phyloP scores from a whole-genome alignment of 2,888 invertebrate species.

The Plagodis pulveraria region DNA sequence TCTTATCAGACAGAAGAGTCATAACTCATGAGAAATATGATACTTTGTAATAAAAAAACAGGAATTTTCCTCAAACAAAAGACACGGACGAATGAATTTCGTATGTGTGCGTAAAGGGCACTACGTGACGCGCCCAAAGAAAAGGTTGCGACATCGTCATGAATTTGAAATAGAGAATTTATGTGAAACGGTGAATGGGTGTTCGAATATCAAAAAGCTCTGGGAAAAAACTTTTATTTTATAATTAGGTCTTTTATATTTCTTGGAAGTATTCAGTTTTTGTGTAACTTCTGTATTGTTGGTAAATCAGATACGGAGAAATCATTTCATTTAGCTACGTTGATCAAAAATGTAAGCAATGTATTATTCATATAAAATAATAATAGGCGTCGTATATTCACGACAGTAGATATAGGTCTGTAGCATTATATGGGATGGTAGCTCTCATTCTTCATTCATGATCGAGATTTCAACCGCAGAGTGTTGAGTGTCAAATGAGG shows the following conservation, averaged over 20 bases:
- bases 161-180: conserved; percentile 51
- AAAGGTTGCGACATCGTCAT: conserved; percentile 50
- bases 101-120: conserved; percentile 42
- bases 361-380: no score
- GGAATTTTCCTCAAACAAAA: conserved; percentile 45
- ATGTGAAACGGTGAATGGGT: conserved; percentile 35
- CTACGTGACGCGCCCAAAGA: conserved; percentile 53
- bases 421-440: no score
- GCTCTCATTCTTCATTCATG: no score
- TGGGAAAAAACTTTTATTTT: conserved; percentile 7
- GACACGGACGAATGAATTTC: conserved; percentile 44
- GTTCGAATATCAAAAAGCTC: conserved; percentile 26
- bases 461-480: no score
- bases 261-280: conserved; percentile 4
- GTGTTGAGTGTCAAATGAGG: no score
- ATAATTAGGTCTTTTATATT: conserved; percentile 13
- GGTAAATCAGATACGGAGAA: not conserved
- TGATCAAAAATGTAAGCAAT: no score
- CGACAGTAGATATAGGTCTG: no score
- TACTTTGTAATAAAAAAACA: conserved; percentile 34
- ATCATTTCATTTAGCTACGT: not conserved
- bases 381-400: no score
- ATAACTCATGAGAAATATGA: conserved; percentile 37
- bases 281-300: conserved; percentile 1
- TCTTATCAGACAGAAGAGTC: conserved; percentile 32